Evolutionary conservation across 2,888 invertebrate genomes (phyloP).

Genomic region (Andrena bucephala): DNA sequence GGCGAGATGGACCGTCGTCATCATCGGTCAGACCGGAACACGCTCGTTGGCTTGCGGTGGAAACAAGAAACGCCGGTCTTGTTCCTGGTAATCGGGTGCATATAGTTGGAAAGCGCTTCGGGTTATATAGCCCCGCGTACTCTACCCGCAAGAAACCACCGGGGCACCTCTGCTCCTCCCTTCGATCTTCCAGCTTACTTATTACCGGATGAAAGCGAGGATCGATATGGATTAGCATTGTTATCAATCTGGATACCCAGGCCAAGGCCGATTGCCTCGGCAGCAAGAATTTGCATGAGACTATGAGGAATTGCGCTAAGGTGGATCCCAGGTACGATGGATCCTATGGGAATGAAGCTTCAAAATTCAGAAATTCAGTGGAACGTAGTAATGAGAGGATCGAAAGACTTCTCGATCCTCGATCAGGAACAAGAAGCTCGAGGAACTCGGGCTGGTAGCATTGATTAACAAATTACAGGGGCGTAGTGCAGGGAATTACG

Average conservation of each 20-base stretch:
- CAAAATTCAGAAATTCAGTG: not conserved
- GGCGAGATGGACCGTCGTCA: slow-evolving; percentile 46
- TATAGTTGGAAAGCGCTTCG: slow-evolving; percentile 71
- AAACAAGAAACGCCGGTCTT: slow-evolving; percentile 69
- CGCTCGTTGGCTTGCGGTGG: slow-evolving; percentile 63
- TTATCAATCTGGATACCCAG: not conserved
- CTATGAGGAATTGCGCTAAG: not conserved
- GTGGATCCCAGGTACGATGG: not conserved
- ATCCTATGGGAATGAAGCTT: not conserved
- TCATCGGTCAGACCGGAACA: slow-evolving; percentile 54
- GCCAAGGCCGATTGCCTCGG: slow-evolving; percentile 2
- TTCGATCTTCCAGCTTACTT: slow-evolving; percentile 11
- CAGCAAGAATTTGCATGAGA: not conserved
- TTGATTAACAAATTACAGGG: slow-evolving; percentile 40
- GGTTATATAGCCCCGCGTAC: slow-evolving; percentile 36
- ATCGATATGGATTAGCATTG: slow-evolving; percentile 37
- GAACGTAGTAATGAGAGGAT: not conserved
- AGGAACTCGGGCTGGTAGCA: not conserved
- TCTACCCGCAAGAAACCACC: slow-evolving; percentile 47
- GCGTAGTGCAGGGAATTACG: slow-evolving; percentile 36
- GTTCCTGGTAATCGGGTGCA: slow-evolving; percentile 72
- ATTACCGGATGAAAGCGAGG: slow-evolving; percentile 48
- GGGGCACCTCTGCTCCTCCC: slow-evolving; percentile 21
- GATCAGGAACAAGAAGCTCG: not conserved
- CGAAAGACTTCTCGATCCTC: not conserved